phyloP scores from a whole-genome alignment of 2,113 vertebrate species.

The Misgurnus mizolepis region DNA sequence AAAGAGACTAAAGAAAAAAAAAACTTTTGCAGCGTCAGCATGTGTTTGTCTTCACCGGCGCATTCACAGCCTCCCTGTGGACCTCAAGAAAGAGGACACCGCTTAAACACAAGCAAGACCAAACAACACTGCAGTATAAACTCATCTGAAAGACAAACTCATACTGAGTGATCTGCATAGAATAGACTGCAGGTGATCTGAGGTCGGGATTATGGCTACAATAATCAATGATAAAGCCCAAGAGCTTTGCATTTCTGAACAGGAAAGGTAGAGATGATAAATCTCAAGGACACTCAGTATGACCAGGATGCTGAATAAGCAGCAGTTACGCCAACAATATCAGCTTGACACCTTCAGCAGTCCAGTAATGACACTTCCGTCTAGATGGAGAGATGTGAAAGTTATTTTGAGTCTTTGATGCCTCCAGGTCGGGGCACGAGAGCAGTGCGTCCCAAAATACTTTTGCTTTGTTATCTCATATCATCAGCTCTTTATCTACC shows the following conservation, averaged over 20 bases:
- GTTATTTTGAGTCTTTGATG: not conserved
- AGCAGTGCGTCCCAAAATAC: too few relatives aligned
- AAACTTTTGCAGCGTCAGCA: slow-evolving; percentile 7
- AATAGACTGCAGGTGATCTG: not conserved
- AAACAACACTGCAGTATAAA: not conserved
- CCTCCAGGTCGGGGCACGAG: too few relatives aligned
- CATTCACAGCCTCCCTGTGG: not conserved
- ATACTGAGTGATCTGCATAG: too few relatives aligned
- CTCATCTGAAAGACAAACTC: slow-evolving; percentile 12
- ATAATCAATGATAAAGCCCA: too few relatives aligned
- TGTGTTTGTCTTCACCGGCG: not conserved
- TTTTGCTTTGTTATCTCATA: not conserved
- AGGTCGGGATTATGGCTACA: too few relatives aligned
- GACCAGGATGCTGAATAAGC: not conserved
- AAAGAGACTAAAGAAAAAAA: not conserved
- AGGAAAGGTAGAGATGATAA: not conserved
- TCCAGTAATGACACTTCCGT: not conserved
- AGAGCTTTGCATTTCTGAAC: not conserved
- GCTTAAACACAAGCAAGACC: not conserved
- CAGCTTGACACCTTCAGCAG: not conserved
- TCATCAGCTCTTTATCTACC: not conserved
- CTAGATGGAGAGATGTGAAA: too few relatives aligned
- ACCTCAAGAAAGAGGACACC: slow-evolving; percentile 21
- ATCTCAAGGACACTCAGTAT: not conserved
- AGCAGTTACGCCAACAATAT: not conserved